Conservation (phyloP, 2,888 invertebrate genomes). For the Papilio gigon region DNA sequence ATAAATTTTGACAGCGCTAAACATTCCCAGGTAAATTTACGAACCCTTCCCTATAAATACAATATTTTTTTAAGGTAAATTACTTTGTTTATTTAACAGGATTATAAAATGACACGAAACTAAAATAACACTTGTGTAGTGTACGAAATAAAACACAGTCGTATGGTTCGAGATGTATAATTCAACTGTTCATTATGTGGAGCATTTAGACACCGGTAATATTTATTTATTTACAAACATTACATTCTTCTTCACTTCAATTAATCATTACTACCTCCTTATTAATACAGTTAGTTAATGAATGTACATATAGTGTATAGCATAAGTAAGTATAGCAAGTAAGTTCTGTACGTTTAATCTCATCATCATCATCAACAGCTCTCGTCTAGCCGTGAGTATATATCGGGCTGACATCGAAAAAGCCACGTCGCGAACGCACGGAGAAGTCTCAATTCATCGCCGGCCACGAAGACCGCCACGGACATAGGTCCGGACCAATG, state of each 20-base stretch:
- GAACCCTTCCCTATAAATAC: conserved; percentile 31
- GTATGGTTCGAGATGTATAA: too few relatives aligned
- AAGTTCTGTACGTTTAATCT: neutral
- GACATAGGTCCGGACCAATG: conserved; percentile 95
- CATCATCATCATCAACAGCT: too few relatives aligned
- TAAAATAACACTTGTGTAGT: too few relatives aligned
- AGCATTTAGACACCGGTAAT: too few relatives aligned
- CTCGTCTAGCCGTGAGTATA: conserved; percentile 88
- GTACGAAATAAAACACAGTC: neutral
- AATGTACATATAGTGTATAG: too few relatives aligned
- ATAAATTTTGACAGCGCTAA: conserved; percentile 37
- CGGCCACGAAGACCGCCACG: conserved; percentile 89
- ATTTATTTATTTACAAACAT: too few relatives aligned
- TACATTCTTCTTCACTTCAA: too few relatives aligned
- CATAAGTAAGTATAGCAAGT: too few relatives aligned
- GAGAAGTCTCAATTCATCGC: conserved; percentile 88
- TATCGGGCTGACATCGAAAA: conserved; percentile 87
- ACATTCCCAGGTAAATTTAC: conserved; percentile 39
- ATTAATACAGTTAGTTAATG: neutral
- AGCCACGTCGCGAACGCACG: conserved; percentile 89
- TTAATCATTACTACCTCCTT: neutral
- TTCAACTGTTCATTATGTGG: too few relatives aligned
- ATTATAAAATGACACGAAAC: conserved; percentile 49
- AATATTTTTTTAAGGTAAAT: conserved; percentile 24
- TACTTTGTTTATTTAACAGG: neutral